phyloP scores from a whole-genome alignment of 2,797 vertebrate species.

The Anguilla marmorata region DNA sequence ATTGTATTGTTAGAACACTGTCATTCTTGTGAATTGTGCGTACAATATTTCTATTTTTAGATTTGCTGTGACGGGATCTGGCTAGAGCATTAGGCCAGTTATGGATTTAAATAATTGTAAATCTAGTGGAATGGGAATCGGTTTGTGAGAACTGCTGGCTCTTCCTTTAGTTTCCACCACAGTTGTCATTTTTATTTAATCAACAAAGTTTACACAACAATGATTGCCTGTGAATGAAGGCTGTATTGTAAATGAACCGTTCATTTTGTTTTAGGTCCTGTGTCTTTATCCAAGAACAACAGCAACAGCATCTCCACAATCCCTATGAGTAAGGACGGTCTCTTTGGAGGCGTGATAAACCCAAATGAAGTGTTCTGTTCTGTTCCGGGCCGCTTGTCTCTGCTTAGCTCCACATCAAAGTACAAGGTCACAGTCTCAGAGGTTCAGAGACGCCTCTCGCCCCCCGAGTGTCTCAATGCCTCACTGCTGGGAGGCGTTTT shows the following conservation, averaged over 20 bases:
- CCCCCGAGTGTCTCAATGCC: slow-evolving; percentile 97
- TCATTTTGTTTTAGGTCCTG: slow-evolving; percentile 80
- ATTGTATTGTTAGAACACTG: background rate
- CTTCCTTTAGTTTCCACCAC: background rate
- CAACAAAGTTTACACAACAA: background rate
- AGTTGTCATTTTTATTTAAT: background rate
- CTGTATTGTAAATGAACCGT: background rate
- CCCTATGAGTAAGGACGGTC: slow-evolving; percentile 95
- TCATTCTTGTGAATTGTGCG: background rate
- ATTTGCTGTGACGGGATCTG: background rate
- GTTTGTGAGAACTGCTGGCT: background rate
- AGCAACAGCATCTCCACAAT: slow-evolving; percentile 88
- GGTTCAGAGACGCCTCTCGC: slow-evolving; percentile 96
- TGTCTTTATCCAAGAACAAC: slow-evolving; percentile 98
- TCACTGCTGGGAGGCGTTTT: slow-evolving; percentile 96
- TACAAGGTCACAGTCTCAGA: slow-evolving; percentile 99
- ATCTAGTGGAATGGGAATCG: background rate
- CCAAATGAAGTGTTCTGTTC: slow-evolving; percentile 99
- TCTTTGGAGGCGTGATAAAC: slow-evolving; percentile 97
- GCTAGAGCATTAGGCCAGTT: background rate
- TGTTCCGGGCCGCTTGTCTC: slow-evolving; percentile 95
- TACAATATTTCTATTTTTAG: background rate
- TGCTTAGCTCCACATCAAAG: slow-evolving; percentile 98
- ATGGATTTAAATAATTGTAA: background rate
- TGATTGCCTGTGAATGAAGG: background rate